These are phyloP conservation scores for Caenorhabditis becei DNA, from an alignment of 2,888 invertebrate species.

Conservation along the genomic window DNA sequence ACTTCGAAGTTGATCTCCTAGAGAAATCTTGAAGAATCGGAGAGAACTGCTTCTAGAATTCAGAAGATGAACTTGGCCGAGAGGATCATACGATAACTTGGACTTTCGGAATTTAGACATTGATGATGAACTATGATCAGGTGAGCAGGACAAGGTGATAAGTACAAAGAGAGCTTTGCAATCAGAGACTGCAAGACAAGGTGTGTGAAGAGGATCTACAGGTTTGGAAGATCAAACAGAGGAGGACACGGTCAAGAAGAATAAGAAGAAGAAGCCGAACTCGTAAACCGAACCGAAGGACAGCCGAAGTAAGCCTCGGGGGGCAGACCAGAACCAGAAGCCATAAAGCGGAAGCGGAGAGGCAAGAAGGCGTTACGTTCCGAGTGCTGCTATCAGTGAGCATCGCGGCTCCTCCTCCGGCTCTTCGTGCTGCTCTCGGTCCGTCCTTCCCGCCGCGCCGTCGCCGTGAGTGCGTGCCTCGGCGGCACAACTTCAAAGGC, in stretches of 20 bases:
- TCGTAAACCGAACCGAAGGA: constrained; percentile 16
- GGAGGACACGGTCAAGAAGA: neutral
- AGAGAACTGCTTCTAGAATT: too few species aligned
- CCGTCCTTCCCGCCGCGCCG: constrained; percentile 15
- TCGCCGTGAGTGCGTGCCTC: constrained; percentile 35
- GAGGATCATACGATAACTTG: too few species aligned
- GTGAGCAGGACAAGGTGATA: too few species aligned
- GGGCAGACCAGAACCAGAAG: constrained; percentile 18
- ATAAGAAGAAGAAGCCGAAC: constrained; percentile 3
- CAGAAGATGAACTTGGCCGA: too few species aligned
- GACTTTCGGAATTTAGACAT: too few species aligned
- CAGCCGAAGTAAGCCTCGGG: constrained; percentile 4
- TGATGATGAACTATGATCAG: too few species aligned
- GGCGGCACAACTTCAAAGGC: constrained; percentile 56
- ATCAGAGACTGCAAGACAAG: too few species aligned
- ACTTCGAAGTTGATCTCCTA: too few species aligned
- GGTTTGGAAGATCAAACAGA: neutral
- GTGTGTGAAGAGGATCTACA: too few species aligned
- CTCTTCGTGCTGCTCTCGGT: constrained; percentile 19
- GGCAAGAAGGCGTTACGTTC: constrained; percentile 46
- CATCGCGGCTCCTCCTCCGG: constrained; percentile 24
- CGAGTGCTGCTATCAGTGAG: constrained; percentile 33
- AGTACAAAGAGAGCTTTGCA: too few species aligned
- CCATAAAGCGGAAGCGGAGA: constrained; percentile 21
- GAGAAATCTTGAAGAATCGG: too few species aligned